phyloP scores from a whole-genome alignment of 2,797 vertebrate genomes.

The Anguilla marmorata region DNA sequence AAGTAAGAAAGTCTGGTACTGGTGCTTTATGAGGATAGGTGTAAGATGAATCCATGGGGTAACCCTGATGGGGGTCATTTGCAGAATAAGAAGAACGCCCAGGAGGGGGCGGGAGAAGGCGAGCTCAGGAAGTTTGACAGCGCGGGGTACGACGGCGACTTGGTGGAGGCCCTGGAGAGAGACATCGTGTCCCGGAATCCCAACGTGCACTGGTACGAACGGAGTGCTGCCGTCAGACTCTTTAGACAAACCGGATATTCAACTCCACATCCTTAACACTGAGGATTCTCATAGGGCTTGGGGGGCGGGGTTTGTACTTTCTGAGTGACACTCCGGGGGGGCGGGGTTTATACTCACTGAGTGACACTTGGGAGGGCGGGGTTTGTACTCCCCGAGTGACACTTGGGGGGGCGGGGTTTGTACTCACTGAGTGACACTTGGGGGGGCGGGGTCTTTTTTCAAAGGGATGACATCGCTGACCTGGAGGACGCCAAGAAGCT shows the following conservation, averaged over 20 bases:
- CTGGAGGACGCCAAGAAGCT: conserved; percentile 97
- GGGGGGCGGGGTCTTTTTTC: conserved; percentile 7
- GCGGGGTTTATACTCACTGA: no score
- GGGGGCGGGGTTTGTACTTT: no score
- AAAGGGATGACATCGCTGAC: conserved; percentile 95
- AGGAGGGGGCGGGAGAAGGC: conserved; percentile 74
- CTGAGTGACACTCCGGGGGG: no score
- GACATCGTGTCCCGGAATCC: conserved; percentile 96
- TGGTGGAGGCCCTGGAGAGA: conserved; percentile 91
- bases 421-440: no score
- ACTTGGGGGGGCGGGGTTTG: no score
- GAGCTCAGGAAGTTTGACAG: conserved; percentile 91
- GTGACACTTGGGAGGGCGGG: no score
- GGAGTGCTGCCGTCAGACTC: not conserved
- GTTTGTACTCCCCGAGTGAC: no score
- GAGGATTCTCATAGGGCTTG: no score
- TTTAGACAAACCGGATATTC: not conserved
- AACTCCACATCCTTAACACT: not conserved
- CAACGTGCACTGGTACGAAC: conserved; percentile 86
- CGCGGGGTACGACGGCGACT: conserved; percentile 85
- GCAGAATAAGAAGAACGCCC: conserved; percentile 82
- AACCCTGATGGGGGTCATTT: conserved; percentile 29
- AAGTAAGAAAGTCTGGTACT: no score
- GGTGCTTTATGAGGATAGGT: not conserved
- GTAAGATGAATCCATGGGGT: not conserved